A percentile compares a stretch with the other conserved stretches of the same genome.
These are phyloP conservation scores for Polietes domitor DNA, from an alignment of 2,888 invertebrate species.

Conservation along the genomic window DNA sequence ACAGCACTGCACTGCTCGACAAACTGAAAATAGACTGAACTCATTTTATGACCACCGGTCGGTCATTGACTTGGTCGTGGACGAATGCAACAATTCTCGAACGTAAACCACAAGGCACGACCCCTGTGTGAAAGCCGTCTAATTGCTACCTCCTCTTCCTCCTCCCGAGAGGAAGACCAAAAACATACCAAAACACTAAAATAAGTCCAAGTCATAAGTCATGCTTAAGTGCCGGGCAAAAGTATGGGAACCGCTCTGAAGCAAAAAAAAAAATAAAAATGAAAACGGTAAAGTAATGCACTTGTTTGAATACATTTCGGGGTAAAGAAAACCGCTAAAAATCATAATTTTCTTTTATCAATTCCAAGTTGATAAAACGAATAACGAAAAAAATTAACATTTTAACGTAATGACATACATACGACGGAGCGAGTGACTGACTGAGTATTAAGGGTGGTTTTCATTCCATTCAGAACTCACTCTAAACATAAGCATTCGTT, in stretches of 20 bases:
- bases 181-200: not conserved
- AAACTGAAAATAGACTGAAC: conserved; percentile 45
- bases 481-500: not conserved
- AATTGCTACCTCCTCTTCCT: conserved; percentile 15
- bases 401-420: not conserved
- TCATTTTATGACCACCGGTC: conserved; percentile 59
- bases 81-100: not conserved
- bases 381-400: conserved; percentile 32
- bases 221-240: conserved; percentile 52
- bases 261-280: conserved; percentile 6
- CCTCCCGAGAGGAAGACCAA: not conserved
- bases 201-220: conserved; percentile 42
- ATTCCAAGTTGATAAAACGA: conserved; percentile 6
- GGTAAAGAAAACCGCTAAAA: conserved; percentile 46
- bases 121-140: conserved; percentile 11
- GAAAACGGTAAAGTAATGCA: not conserved
- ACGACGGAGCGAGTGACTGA: too few relatives aligned
- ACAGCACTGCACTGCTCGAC: not conserved
- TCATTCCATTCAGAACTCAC: not conserved
- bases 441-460: conserved; percentile 1
- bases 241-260: not conserved
- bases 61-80: conserved; percentile 58
- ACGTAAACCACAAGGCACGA: not conserved
- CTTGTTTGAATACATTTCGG: conserved; percentile 12
- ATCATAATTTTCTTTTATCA: conserved; percentile 49